phyloP scores from a whole-genome alignment of 2,113 vertebrate genomes.

The Pterocles gutturalis region DNA sequence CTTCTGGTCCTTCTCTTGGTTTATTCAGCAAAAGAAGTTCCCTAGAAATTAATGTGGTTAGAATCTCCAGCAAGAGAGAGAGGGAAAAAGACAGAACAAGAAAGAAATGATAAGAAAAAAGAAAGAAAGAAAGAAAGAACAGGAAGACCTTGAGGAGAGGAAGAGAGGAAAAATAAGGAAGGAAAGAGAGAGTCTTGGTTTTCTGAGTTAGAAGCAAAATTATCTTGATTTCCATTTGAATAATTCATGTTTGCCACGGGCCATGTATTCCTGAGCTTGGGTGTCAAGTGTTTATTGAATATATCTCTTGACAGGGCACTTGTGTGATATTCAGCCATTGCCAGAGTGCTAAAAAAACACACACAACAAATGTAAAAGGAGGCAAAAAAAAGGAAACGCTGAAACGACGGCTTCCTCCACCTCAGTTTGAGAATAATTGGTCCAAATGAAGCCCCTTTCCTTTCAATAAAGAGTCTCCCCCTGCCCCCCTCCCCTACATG shows the following conservation, averaged over 20 bases:
- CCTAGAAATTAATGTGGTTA: not conserved
- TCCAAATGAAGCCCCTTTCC: slow-evolving; percentile 72
- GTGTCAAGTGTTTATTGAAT: slow-evolving; percentile 79
- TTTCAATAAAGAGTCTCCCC: not conserved
- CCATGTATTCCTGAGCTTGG: slow-evolving; percentile 79
- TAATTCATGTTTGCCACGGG: slow-evolving; percentile 82
- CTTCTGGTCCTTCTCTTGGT: not conserved
- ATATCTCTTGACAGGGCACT: slow-evolving; percentile 78
- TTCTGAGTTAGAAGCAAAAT: slow-evolving; percentile 79
- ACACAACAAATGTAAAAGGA: slow-evolving; percentile 59
- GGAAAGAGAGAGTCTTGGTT: slow-evolving; percentile 69
- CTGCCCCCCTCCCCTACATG: not conserved
- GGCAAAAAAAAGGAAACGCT: not conserved
- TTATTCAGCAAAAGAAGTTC: not conserved
- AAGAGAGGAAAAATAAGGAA: slow-evolving; percentile 44
- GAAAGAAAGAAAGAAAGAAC: not conserved
- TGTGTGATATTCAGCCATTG: slow-evolving; percentile 69
- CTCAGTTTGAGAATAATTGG: slow-evolving; percentile 80
- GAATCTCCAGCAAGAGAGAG: not conserved
- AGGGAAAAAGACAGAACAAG: not conserved
- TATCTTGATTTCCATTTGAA: slow-evolving; percentile 80
- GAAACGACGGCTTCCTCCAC: slow-evolving; percentile 42
- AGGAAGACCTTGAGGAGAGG: not conserved
- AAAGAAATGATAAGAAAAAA: not conserved
- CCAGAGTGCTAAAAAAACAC: slow-evolving; percentile 53